Evolutionary conservation across 92 coral and sea anemone genomes (phyloP), one percentile per base, ranked within the genome.

Genomic region (Porites rus): DNA sequence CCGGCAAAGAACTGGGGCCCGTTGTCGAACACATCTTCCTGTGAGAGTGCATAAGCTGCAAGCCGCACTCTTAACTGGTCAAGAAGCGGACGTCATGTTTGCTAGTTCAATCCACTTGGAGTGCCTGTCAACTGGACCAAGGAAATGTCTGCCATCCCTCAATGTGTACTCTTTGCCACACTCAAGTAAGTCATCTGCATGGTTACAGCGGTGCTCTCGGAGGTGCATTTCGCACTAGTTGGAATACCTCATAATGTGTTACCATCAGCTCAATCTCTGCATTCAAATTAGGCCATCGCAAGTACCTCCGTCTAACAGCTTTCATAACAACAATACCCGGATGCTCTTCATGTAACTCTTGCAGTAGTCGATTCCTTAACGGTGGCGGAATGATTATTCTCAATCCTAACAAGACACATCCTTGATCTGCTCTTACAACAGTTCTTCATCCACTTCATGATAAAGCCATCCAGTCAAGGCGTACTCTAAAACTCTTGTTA

Each of bases 1-100:
- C 10, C 69, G 19, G 92, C 88, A 81, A 83, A 90, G 69, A 78
- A 91, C 14, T 87, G 91, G 19, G 93, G 89, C 8, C 87, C 90
- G 74, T 85, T 85, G 77, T 78, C 86, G 68, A 81, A 81, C 11
- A 90, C 88, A 17, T 81, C 73, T 60, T 73, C 77, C 25, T 28
- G 4, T 28, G 31, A 3, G 4, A 28, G 3, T 28, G 31, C 31
- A 28, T 28, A 28, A 28, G 31, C 31, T 28, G 31, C 4, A 77
- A 28, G 4, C 31, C 31, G 31, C 31, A 28, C 31, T 28, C 31
- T 24, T 2, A 28, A 28, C 31, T 28, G 31, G 31, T 28, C 31
- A 28, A 28, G 31, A 28, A 28, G 31, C 31, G 2, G 31, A 28
- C 31, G 31, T 28, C 31, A 28, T 28, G 31, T 28, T 28, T 28